These are phyloP conservation scores for Laticauda colubrina DNA, from an alignment of 2,113 vertebrate species.

Conservation along the genomic window DNA sequence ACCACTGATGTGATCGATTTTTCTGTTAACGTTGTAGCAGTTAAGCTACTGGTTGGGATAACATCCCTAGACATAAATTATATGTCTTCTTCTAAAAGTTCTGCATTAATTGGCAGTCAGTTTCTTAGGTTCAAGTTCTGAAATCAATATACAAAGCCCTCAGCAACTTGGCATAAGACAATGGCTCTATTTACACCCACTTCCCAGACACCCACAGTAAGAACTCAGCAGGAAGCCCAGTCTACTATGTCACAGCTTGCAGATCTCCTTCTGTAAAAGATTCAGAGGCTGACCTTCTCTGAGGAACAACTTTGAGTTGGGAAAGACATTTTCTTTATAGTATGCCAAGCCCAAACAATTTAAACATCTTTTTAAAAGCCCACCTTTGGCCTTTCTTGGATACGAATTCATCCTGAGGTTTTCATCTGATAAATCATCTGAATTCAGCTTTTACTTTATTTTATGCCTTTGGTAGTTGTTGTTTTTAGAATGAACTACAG, in stretches of 20 bases:
- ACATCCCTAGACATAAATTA: not conserved
- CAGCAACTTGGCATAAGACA: not conserved
- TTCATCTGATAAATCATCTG: not conserved
- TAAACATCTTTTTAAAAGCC: not conserved
- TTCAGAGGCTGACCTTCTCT: not conserved
- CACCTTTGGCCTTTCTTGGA: not conserved
- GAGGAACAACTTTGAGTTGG: not conserved
- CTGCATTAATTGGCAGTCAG: not conserved
- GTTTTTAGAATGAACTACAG: not conserved
- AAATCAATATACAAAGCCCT: not conserved
- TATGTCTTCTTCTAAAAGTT: not conserved
- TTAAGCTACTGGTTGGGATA: not conserved
- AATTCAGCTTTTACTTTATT: not conserved
- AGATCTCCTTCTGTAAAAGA: not conserved
- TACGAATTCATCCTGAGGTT: not conserved
- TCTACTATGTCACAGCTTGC: not conserved
- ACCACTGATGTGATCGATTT: not conserved
- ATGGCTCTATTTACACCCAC: not conserved
- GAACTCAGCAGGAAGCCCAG: not conserved
- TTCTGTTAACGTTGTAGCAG: not conserved
- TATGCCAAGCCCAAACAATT: not conserved
- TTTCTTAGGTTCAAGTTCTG: not conserved
- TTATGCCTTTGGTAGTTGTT: not conserved
- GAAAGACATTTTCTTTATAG: not conserved
- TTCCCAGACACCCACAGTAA: not conserved